Percentiles rank a stretch among this genome's conserved stretches.
Conservation (phyloP, 2,888 invertebrate genomes). For the Phyto melanocephala region DNA sequence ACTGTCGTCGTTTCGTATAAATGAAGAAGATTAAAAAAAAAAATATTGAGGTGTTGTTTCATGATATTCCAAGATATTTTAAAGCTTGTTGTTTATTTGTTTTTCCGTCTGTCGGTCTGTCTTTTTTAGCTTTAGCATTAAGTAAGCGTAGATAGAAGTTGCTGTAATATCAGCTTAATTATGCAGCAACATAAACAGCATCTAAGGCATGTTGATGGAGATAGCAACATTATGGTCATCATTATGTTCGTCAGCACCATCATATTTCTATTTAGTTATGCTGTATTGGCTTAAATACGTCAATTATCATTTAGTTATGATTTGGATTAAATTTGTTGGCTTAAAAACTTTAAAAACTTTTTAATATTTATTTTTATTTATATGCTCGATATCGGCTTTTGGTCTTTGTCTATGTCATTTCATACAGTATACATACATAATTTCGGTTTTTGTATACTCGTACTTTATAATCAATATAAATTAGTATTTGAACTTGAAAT, state of each 20-base stretch:
- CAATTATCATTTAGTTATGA: constrained; percentile 55
- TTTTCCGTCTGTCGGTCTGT: constrained; percentile 31
- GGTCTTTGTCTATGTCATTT: constrained; percentile 5
- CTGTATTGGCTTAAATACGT: constrained; percentile 46
- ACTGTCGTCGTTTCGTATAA: constrained; percentile 47
- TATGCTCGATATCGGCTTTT: constrained; percentile 12
- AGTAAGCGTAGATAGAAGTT: background rate
- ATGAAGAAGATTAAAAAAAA: constrained; percentile 13
- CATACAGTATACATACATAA: too few relatives aligned
- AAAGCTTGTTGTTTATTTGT: constrained; percentile 25
- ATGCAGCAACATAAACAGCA: constrained; percentile 34
- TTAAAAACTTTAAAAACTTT: too few relatives aligned
- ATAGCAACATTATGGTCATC: constrained; percentile 11
- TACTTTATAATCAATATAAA: constrained; percentile 27
- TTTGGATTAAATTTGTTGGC: background rate
- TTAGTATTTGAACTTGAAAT: constrained; percentile 53
- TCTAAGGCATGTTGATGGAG: background rate
- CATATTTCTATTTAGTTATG: constrained; percentile 22
- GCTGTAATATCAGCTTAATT: constrained; percentile 38
- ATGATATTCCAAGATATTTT: constrained; percentile 21
- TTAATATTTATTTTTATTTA: background rate
- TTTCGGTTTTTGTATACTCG: background rate
- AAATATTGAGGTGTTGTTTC: constrained; percentile 46
- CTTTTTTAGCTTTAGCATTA: constrained; percentile 22
- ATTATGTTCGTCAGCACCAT: background rate